Evolutionary conservation across 1,140 invertebrate genomes (phyloP).

Genomic region (Euwallacea similis): DNA sequence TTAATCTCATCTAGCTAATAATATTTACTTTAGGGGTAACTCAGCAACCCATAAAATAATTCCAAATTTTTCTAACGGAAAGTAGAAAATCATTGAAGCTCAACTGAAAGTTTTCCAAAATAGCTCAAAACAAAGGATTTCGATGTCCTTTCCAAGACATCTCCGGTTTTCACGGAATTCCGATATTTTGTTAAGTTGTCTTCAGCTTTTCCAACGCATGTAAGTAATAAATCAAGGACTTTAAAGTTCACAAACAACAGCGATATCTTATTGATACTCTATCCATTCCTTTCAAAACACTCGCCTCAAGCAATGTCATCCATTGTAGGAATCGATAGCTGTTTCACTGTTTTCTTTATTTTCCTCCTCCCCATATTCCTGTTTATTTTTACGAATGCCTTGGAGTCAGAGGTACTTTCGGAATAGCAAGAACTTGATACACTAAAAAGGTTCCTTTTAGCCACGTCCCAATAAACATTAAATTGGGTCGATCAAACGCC

Average conservation of each 20-base stretch:
- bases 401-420: background rate
- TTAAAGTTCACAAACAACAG: too few relatives aligned
- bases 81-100: too few relatives aligned
- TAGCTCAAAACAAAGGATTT: too few relatives aligned
- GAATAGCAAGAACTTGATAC: conserved; percentile 8
- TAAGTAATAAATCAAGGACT: too few relatives aligned
- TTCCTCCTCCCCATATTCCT: background rate
- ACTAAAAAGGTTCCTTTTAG: conserved; percentile 17
- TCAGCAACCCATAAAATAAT: too few relatives aligned
- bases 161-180: background rate
- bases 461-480: conserved; percentile 18
- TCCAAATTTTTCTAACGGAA: too few relatives aligned
- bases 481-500: conserved; percentile 18
- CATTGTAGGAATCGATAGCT: background rate
- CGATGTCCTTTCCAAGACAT: too few relatives aligned
- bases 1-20: too few relatives aligned
- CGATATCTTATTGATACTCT: background rate
- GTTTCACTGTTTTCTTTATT: conserved; percentile 8
- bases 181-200: background rate
- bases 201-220: background rate
- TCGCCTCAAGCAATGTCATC: background rate
- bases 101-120: too few relatives aligned
- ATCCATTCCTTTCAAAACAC: background rate
- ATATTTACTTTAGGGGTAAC: too few relatives aligned
- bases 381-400: conserved; percentile 11